Evolutionary conservation across 1,140 invertebrate species (phyloP).

Genomic region (Steinernema feltiae): DNA sequence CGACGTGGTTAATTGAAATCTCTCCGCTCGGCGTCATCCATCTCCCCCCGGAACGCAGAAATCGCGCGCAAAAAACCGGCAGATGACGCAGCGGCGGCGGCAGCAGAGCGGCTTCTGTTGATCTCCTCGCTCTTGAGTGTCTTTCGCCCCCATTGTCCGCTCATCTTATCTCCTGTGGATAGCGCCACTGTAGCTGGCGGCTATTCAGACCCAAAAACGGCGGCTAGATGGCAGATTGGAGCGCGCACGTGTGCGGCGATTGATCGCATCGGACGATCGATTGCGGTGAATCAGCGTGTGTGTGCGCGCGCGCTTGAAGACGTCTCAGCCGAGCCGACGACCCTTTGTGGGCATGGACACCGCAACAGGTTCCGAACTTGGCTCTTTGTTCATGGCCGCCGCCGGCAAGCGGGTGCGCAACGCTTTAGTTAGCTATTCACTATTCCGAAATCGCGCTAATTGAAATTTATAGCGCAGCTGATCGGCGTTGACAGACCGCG

Average conservation of each 20-base stretch:
- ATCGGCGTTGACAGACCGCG: background rate
- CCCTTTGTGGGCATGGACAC: conserved; percentile 1
- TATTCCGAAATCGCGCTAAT: background rate
- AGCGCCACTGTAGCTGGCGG: too few species aligned
- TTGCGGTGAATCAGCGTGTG: background rate
- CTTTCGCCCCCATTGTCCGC: too few species aligned
- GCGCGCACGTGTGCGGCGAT: too few species aligned
- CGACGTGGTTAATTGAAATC: conserved; percentile 1
- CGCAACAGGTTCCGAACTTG: conserved; percentile 13
- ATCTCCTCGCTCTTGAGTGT: too few species aligned
- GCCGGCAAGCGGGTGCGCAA: background rate
- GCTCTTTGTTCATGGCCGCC: background rate
- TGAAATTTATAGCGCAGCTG: background rate
- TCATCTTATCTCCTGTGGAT: too few species aligned
- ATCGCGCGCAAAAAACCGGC: background rate
- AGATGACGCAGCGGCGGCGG: too few species aligned
- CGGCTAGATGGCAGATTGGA: too few species aligned
- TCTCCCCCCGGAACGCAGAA: background rate
- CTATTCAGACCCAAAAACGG: too few species aligned
- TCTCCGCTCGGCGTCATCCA: background rate
- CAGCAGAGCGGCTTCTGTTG: too few species aligned
- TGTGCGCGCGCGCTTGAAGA: too few species aligned
- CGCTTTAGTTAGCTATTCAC: background rate
- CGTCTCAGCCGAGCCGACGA: too few species aligned
- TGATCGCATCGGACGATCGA: too few species aligned